These are phyloP conservation scores for Boulengerochromis microlepis DNA, from an alignment of 2,113 vertebrate genomes.

Conservation along the genomic window DNA sequence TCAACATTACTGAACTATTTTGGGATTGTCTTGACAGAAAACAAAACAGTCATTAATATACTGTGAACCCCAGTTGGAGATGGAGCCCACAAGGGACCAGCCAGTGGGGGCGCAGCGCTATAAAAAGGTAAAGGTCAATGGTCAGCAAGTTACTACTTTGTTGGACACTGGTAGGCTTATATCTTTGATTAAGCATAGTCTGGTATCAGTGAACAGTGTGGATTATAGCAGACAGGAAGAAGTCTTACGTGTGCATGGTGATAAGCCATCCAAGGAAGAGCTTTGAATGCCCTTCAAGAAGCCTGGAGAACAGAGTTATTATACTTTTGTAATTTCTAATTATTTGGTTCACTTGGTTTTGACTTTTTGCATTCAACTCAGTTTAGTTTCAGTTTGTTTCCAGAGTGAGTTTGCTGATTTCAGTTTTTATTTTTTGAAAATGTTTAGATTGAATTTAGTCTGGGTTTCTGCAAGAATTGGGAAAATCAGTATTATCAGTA, in stretches of 20 bases:
- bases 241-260: neutral
- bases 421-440: fast-evolving
- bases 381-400: neutral
- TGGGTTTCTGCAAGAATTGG: neutral
- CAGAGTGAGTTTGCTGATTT: neutral
- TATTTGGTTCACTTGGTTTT: neutral
- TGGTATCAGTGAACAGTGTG: neutral
- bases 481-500: neutral
- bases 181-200: neutral
- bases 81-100: neutral
- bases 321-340: neutral
- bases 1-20: neutral
- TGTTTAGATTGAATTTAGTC: neutral
- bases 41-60: neutral
- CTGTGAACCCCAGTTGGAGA: fast-evolving
- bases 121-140: neutral
- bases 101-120: neutral
- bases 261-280: neutral
- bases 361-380: neutral
- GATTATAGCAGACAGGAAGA: neutral
- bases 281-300: neutral
- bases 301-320: neutral
- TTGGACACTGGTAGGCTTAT: neutral
- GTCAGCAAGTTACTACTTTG: neutral
- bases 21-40: neutral